These are phyloP conservation scores for Glossophaga mutica DNA, from an alignment of 2,797 vertebrate genomes.

Conservation along the genomic window DNA sequence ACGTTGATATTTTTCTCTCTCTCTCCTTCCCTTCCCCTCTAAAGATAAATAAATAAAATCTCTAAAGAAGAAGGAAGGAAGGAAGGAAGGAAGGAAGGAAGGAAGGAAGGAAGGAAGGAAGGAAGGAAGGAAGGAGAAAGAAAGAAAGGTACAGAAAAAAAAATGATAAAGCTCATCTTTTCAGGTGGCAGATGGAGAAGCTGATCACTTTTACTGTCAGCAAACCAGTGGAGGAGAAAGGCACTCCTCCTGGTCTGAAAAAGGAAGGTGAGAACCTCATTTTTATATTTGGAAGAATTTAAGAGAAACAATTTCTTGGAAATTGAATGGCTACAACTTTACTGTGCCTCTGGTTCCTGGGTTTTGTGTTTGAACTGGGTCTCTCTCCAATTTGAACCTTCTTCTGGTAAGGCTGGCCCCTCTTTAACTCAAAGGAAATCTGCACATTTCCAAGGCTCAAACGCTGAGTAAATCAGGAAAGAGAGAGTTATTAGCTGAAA, in stretches of 20 bases:
- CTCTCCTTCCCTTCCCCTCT: too few species aligned
- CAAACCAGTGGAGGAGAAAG: not conserved
- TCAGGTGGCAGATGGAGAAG: not conserved
- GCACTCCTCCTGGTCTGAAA: not conserved
- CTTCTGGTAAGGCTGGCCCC: not conserved
- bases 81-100: too few species aligned
- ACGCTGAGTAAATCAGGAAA: not conserved
- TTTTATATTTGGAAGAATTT: not conserved
- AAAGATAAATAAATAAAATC: too few species aligned
- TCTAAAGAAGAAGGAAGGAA: too few species aligned
- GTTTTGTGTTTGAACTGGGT: not conserved
- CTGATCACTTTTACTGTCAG: not conserved
- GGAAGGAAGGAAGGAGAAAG: too few species aligned
- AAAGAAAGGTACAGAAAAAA: not conserved
- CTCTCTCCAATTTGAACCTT: not conserved
- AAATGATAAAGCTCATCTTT: not conserved
- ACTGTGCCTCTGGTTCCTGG: not conserved
- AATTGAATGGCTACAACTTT: not conserved
- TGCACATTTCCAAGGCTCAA: not conserved
- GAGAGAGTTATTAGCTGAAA: not conserved
- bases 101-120: too few species aligned
- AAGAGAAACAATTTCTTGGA: not conserved
- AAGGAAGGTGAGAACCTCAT: not conserved
- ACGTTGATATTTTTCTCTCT: too few species aligned
- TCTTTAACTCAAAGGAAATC: not conserved